Evolutionary conservation across 2,113 vertebrate species (phyloP).

Genomic region (Strigops habroptila): DNA sequence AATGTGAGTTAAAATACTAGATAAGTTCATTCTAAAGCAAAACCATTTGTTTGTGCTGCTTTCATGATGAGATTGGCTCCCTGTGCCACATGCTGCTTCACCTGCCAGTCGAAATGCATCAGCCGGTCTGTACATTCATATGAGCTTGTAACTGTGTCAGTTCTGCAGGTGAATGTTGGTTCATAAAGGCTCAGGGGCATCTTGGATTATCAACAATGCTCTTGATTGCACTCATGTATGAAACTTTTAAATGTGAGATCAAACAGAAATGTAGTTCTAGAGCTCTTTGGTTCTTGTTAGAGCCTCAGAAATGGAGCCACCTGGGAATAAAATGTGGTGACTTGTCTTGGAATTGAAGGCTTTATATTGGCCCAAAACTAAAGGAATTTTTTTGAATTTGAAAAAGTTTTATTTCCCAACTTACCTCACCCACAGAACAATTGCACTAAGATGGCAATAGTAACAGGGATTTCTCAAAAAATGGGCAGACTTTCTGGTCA

Average conservation of each 20-base stretch:
- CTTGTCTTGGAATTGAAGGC: not conserved
- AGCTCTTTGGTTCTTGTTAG: not conserved
- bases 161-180: constrained; percentile 25
- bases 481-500: not conserved
- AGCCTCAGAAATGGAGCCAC: not conserved
- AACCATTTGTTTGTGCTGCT: constrained; percentile 38
- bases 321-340: not conserved
- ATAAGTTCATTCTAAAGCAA: constrained; percentile 33
- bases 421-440: constrained; percentile 36
- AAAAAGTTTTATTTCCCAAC: not conserved
- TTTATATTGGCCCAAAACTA: not conserved
- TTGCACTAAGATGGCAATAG: not conserved
- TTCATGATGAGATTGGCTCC: constrained; percentile 31
- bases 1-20: not conserved
- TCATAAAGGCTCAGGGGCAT: not conserved
- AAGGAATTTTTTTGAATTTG: not conserved
- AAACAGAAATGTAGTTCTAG: not conserved
- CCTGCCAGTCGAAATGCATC: constrained; percentile 14
- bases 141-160: constrained; percentile 16
- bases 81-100: constrained; percentile 1
- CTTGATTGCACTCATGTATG: not conserved
- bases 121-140: not conserved
- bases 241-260: not conserved
- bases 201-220: not conserved
- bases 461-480: not conserved